phyloP scores from a whole-genome alignment of 2,888 invertebrate species.

The Latheticus oryzae region DNA sequence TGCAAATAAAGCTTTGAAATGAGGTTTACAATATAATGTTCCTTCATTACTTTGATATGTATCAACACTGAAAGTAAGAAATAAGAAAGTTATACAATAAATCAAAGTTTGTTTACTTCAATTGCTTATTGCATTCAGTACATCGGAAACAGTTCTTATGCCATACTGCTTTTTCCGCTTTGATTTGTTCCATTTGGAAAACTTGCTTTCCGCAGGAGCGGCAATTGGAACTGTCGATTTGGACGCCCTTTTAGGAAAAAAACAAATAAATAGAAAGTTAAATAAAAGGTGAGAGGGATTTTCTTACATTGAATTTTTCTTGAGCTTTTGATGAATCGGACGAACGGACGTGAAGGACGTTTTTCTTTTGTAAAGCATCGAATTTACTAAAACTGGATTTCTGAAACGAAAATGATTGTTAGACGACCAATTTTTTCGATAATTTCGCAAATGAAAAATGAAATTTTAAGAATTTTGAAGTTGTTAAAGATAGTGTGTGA shows the following conservation, averaged over 20 bases:
- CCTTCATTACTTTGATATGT: slow-evolving; percentile 94
- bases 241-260: slow-evolving; percentile 65
- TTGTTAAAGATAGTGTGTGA: too few species aligned
- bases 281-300: slow-evolving; percentile 3
- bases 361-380: slow-evolving; percentile 77
- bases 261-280: slow-evolving; percentile 10
- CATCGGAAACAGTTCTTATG: slow-evolving; percentile 97
- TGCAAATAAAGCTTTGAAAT: slow-evolving; percentile 92
- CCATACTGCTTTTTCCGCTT: slow-evolving; percentile 90
- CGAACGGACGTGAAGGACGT: slow-evolving; percentile 75
- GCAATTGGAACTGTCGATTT: slow-evolving; percentile 74
- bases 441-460: slow-evolving; percentile 5
- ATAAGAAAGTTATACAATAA: slow-evolving; percentile 12
- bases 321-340: slow-evolving; percentile 76
- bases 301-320: slow-evolving; percentile 75
- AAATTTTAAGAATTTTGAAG: too few species aligned
- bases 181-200: slow-evolving; percentile 96
- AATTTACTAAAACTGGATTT: slow-evolving; percentile 83
- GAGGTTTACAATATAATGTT: slow-evolving; percentile 89
- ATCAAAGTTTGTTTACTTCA: slow-evolving; percentile 73
- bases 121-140: slow-evolving; percentile 89
- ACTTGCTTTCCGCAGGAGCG: slow-evolving; percentile 89
- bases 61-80: slow-evolving; percentile 78
- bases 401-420: slow-evolving; percentile 68
- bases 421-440: slow-evolving; percentile 16